Conservation (phyloP, 1,140 invertebrate genomes). For the Drosophila saltans region DNA sequence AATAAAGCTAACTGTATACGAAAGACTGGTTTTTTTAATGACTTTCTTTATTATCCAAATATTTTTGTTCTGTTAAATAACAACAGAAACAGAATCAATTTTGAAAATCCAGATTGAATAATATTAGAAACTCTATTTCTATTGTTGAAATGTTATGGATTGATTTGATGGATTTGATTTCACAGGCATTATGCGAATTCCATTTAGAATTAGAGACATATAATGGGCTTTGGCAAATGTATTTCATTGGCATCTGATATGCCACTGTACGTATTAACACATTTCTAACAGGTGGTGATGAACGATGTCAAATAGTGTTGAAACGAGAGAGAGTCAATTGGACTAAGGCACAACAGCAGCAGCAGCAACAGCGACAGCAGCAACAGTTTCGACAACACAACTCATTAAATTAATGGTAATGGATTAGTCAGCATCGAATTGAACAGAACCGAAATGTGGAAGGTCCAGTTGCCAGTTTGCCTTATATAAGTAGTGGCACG, state of each 20-base stretch:
- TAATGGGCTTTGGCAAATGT: constrained; percentile 28
- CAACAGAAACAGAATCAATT: neutral
- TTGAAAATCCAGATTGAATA: neutral
- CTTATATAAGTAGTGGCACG: constrained; percentile 64
- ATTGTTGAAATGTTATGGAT: neutral
- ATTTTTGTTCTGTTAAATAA: too few relatives aligned
- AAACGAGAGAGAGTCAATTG: constrained; percentile 65
- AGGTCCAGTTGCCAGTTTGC: constrained; percentile 52
- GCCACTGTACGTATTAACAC: constrained; percentile 64
- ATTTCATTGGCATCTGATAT: constrained; percentile 38
- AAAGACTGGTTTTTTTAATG: too few relatives aligned
- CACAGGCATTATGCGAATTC: constrained; percentile 34
- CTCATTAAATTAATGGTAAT: constrained; percentile 82
- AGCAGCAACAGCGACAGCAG: constrained; percentile 14
- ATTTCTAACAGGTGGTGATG: constrained; percentile 73
- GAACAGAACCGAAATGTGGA: constrained; percentile 22
- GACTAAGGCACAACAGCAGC: constrained; percentile 35
- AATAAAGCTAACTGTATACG: too few relatives aligned
- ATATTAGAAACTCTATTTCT: neutral
- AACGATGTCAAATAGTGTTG: constrained; percentile 53
- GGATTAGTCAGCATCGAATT: constrained; percentile 70
- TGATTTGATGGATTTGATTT: constrained; percentile 1
- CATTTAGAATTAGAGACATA: constrained; percentile 28
- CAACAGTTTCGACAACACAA: constrained; percentile 44
- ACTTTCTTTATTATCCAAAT: too few relatives aligned